Conservation (phyloP, 2,797 vertebrate species). For the Scolopax bukidnonensis region DNA sequence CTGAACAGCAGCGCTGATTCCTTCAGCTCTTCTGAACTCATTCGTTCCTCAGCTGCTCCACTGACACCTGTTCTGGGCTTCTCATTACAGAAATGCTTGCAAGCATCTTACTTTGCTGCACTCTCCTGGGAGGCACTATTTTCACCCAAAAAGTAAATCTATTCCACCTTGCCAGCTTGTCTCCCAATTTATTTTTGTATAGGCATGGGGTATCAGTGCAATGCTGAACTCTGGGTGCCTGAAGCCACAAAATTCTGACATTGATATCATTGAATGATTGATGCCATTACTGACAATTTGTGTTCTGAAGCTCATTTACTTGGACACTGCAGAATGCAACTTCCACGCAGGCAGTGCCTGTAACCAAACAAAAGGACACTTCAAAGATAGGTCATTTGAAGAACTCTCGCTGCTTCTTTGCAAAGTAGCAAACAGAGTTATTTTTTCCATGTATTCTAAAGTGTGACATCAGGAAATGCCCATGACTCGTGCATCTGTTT, state of each 20-base stretch:
- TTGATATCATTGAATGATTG: neutral
- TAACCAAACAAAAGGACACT: neutral
- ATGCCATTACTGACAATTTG: neutral
- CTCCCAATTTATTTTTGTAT: neutral
- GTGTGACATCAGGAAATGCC: neutral
- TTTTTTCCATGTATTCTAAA: neutral
- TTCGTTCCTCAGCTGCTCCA: neutral
- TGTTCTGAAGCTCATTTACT: neutral
- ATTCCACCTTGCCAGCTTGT: neutral
- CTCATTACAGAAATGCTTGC: neutral
- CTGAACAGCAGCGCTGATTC: neutral
- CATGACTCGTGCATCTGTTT: neutral
- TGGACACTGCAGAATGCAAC: neutral
- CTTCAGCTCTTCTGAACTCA: neutral
- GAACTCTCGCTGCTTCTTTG: neutral
- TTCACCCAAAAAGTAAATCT: neutral
- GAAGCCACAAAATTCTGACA: neutral
- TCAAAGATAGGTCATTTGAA: neutral
- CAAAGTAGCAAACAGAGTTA: neutral
- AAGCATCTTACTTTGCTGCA: neutral
- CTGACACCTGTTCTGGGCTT: neutral
- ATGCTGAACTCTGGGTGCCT: neutral
- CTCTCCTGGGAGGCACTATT: neutral
- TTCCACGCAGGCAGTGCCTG: neutral
- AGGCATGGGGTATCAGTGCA: neutral